phyloP scores from a whole-genome alignment of 2,797 vertebrate species.

The Buphagus erythrorhynchus region DNA sequence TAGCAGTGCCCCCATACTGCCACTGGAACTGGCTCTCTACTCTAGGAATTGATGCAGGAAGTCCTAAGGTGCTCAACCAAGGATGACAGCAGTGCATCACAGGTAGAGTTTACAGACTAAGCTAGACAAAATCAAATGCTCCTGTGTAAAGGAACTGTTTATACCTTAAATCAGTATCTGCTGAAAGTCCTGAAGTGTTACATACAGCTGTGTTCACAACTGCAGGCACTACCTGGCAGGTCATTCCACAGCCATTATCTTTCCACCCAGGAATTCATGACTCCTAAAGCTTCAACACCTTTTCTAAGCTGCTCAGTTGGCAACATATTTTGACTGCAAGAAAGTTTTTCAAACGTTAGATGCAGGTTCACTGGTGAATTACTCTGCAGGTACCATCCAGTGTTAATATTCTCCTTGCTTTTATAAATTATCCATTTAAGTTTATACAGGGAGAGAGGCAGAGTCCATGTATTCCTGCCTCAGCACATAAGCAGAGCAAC shows the following conservation, averaged over 20 bases:
- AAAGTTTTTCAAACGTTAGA: not conserved
- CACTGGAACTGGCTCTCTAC: not conserved
- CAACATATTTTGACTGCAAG: not conserved
- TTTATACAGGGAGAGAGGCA: not conserved
- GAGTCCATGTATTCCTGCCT: not conserved
- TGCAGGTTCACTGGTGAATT: not conserved
- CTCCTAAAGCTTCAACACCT: not conserved
- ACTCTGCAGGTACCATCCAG: not conserved
- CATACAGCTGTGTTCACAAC: not conserved
- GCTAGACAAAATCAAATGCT: not conserved
- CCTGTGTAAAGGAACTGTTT: not conserved
- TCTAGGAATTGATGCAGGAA: not conserved
- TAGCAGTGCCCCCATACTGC: not conserved
- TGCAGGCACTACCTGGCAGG: not conserved
- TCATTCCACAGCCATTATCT: not conserved
- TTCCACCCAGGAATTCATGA: not conserved
- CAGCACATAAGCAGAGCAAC: not conserved
- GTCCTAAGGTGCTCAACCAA: not conserved
- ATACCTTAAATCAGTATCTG: not conserved
- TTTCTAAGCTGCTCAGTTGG: not conserved
- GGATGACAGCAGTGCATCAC: not conserved
- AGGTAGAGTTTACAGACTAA: not conserved
- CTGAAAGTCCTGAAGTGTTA: not conserved
- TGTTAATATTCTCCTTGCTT: not conserved
- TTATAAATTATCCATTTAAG: not conserved